These are phyloP conservation scores for Pygmarrhopalites habei DNA, from an alignment of 1,140 invertebrate species.

Conservation along the genomic window DNA sequence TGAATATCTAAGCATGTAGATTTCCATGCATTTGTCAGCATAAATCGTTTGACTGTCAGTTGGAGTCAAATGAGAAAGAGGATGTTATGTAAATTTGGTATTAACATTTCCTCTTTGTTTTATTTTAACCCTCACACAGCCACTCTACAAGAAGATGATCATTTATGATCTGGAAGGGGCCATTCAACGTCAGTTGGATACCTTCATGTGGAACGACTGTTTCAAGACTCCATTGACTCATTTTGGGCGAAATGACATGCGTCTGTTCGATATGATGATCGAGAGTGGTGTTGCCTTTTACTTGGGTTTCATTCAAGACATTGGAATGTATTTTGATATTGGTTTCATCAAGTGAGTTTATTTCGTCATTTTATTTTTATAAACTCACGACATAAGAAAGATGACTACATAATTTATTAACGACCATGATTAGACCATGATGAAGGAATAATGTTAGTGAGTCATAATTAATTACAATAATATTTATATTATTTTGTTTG, in stretches of 20 bases:
- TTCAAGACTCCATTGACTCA: slow-evolving; percentile 35
- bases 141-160: slow-evolving; percentile 29
- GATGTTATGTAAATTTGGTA: no score
- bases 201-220: slow-evolving; percentile 36
- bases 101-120: no score
- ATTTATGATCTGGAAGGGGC: slow-evolving; percentile 33
- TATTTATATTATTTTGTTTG: no score
- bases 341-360: slow-evolving; percentile 37
- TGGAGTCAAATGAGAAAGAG: no score
- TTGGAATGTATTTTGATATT: slow-evolving; percentile 37
- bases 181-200: slow-evolving; percentile 26
- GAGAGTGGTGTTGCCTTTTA: slow-evolving; percentile 37
- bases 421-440: no score
- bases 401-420: background rate
- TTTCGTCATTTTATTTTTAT: no score
- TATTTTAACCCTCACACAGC: slow-evolving; percentile 13
- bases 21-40: no score
- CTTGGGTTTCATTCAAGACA: slow-evolving; percentile 36
- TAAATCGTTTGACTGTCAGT: no score
- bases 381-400: background rate
- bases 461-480: no score
- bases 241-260: slow-evolving; percentile 25
- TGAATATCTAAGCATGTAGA: no score
- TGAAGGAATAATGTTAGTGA: no score
- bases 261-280: slow-evolving; percentile 33